Percentiles rank a stretch among this genome's conserved stretches.
phyloP scores from a whole-genome alignment of 2,797 vertebrate species.

The Rhabdophis nuchalis region DNA sequence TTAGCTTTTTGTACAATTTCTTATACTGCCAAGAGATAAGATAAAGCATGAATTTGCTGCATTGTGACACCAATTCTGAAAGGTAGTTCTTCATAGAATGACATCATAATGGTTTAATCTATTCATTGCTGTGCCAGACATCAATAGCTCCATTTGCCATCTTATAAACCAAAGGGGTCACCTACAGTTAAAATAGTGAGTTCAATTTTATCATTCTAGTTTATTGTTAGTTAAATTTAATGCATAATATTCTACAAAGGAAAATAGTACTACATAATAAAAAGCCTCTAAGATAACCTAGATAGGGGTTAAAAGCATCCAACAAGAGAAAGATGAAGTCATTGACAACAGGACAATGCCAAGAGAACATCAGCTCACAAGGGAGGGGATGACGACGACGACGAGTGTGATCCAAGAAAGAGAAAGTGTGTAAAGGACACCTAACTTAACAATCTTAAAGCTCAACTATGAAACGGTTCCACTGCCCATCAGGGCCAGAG shows the following conservation, averaged over 20 bases:
- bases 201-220: background rate
- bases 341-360: background rate
- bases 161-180: constrained; percentile 1
- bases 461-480: background rate
- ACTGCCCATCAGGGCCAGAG: background rate
- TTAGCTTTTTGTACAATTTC: background rate
- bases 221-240: background rate
- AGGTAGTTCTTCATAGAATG: constrained; percentile 6
- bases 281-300: background rate
- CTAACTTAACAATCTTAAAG: background rate
- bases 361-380: background rate
- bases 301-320: background rate
- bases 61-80: constrained; percentile 4
- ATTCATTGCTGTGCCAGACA: background rate
- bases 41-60: background rate
- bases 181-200: background rate
- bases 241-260: background rate
- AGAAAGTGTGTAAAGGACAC: background rate
- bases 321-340: background rate
- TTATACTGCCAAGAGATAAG: background rate
- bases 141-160: background rate
- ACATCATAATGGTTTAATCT: background rate
- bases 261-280: background rate
- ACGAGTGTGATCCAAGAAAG: background rate
- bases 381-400: background rate